Conservation (phyloP, 2,888 invertebrate species). For the Cephalotes varians region DNA sequence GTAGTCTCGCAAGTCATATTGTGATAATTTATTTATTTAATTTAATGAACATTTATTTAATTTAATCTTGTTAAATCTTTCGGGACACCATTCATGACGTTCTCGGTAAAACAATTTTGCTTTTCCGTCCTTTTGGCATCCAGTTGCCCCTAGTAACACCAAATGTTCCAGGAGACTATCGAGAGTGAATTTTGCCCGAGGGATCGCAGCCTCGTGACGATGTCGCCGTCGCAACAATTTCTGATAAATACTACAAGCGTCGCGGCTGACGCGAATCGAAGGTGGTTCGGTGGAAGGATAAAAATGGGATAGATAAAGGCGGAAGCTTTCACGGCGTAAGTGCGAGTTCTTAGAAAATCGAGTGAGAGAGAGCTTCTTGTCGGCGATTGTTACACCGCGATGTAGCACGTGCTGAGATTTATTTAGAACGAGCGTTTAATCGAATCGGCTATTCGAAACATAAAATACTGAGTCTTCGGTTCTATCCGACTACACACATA, state of each 20-base stretch:
- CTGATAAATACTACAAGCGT: conserved; percentile 50
- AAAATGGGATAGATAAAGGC: conserved; percentile 44
- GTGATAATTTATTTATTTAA: conserved; percentile 12
- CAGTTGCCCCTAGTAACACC: not conserved
- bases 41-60: conserved; percentile 17
- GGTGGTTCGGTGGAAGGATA: conserved; percentile 12
- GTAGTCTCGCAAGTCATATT: not conserved
- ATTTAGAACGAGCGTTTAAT: conserved; percentile 1
- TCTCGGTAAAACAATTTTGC: conserved; percentile 1
- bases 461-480: not conserved
- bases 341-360: conserved; percentile 36
- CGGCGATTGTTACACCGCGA: not conserved
- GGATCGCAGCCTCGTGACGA: conserved; percentile 37
- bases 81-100: not conserved
- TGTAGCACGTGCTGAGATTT: not conserved
- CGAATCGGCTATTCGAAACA: not conserved
- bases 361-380: conserved; percentile 15
- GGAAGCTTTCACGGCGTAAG: conserved; percentile 38
- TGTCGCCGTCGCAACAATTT: conserved; percentile 53
- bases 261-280: conserved; percentile 35
- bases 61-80: conserved; percentile 27
- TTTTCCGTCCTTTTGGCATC: not conserved
- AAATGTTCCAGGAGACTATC: conserved; percentile 10
- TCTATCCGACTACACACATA: not conserved
- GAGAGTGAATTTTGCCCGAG: conserved; percentile 26